Percentiles rank a stretch among this genome's conserved stretches.
These are phyloP conservation scores for Cebidichthys violaceus DNA, from an alignment of 2,113 vertebrate species.

Conservation along the genomic window DNA sequence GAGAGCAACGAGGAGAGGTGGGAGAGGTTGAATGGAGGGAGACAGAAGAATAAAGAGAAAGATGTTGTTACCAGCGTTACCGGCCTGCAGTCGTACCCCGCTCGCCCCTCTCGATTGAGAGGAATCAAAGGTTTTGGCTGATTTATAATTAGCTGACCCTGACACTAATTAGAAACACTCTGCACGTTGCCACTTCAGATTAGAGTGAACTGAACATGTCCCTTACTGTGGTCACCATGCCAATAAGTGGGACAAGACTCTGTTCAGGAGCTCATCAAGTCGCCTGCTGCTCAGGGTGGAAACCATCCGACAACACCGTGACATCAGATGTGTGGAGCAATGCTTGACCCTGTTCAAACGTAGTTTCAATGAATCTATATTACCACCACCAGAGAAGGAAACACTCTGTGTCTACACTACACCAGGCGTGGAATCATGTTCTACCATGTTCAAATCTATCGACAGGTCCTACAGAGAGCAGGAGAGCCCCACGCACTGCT, in stretches of 20 bases:
- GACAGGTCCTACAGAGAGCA: background rate
- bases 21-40: conserved; percentile 31
- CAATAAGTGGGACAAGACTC: conserved; percentile 23
- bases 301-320: background rate
- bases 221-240: conserved; percentile 48
- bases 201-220: conserved; percentile 63
- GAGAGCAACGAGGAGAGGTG: background rate
- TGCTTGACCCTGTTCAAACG: background rate
- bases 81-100: conserved; percentile 13
- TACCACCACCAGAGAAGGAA: too few relatives aligned
- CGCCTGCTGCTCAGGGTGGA: background rate
- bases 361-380: background rate
- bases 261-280: conserved; percentile 36
- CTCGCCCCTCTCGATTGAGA: conserved; percentile 54
- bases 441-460: background rate
- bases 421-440: background rate
- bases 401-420: background rate
- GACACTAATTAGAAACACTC: conserved; percentile 77
- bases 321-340: background rate
- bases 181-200: conserved; percentile 65
- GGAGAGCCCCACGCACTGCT: background rate
- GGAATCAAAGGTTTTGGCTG: conserved; percentile 76
- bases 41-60: conserved; percentile 32
- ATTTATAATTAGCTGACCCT: conserved; percentile 77
- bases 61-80: conserved; percentile 27